Evolutionary conservation across 2,113 vertebrate species (phyloP), one percentile per base, ranked within the genome.

Genomic region (Tupaia chinensis): DNA sequence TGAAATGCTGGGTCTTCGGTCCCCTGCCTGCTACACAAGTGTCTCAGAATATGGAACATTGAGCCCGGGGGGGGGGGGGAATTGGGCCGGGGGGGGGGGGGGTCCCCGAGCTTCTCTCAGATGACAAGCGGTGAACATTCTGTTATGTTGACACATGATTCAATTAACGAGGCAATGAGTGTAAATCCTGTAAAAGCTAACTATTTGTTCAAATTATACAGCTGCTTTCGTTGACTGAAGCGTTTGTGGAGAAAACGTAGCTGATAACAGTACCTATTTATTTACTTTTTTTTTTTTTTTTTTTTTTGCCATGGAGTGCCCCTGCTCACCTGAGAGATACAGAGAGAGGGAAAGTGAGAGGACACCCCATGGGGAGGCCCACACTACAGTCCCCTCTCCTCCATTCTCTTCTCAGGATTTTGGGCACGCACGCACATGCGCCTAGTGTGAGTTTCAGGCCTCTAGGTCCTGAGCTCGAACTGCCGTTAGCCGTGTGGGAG

Each of bases 61-160:
- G 76, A 15, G 79, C 68, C 85, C 82, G 20, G 61, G 91, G 91
- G 94, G 87, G 82, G 32, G 32, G 32, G 32, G 32, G 32, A n/a
- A n/a, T n/a, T n/a, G n/a, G n/a, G n/a, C n/a, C n/a, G n/a, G n/a
- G n/a, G n/a, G n/a, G n/a, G n/a, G n/a, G n/a, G n/a, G n/a, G n/a
- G n/a, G n/a, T n/a, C n/a, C 91, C 16, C 81, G 56, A 19, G 34
- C 56, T 44, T 89, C 63, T 85, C 56, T 11, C 72, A 93, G 92
- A 94, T 19, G 68, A 87, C n/a, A 32, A 61, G 92, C 95, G 84
- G 92, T 93, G 77, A 86, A 80, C 29, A 14, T 95, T 96, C 94
- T 89, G 95, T 95, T 96, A 77, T 87, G 89, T 93, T 90, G 96
- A 95, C 96, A 98, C 58, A 7, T 96, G 65, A 96, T 96, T 97